A percentile compares a stretch with the other conserved stretches of the same genome.
Evolutionary conservation across 2,888 invertebrate species (phyloP).

Genomic region (Lagria hirta): DNA sequence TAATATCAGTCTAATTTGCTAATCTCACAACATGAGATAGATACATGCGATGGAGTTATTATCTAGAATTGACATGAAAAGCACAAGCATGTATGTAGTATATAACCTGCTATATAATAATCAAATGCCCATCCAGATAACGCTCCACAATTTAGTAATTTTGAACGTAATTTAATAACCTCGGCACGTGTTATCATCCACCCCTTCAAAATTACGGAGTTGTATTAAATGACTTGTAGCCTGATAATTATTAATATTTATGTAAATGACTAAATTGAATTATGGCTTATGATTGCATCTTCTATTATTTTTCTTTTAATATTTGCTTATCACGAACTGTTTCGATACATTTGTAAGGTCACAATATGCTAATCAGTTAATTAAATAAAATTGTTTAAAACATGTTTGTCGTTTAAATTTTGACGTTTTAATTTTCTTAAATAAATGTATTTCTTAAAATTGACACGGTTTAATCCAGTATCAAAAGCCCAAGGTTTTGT

Average conservation of each 20-base stretch:
- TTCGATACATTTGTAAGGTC: constrained; percentile 6
- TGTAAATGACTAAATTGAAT: constrained; percentile 22
- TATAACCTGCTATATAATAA: constrained; percentile 14
- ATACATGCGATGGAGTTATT: constrained; percentile 15
- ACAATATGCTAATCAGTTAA: constrained; percentile 9
- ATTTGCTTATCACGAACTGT: constrained; percentile 8
- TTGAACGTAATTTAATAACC: constrained; percentile 21
- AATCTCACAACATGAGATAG: not conserved
- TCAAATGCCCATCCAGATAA: constrained; percentile 15
- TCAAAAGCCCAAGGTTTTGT: no score
- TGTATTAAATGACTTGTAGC: constrained; percentile 15
- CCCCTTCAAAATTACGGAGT: constrained; percentile 13
- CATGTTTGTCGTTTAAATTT: no score
- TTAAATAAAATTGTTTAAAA: constrained; percentile 2
- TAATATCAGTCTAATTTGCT: constrained; percentile 9
- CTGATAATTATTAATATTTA: constrained; percentile 20
- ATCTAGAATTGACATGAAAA: no score
- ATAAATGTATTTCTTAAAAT: no score
- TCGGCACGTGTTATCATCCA: constrained; percentile 20
- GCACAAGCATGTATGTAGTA: constrained; percentile 8
- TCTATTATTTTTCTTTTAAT: constrained; percentile 15
- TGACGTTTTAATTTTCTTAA: no score
- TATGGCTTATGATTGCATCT: constrained; percentile 17
- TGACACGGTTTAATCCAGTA: no score
- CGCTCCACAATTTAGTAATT: constrained; percentile 18